Conservation (phyloP, 1,140 invertebrate genomes). For the Penaeus indicus region DNA sequence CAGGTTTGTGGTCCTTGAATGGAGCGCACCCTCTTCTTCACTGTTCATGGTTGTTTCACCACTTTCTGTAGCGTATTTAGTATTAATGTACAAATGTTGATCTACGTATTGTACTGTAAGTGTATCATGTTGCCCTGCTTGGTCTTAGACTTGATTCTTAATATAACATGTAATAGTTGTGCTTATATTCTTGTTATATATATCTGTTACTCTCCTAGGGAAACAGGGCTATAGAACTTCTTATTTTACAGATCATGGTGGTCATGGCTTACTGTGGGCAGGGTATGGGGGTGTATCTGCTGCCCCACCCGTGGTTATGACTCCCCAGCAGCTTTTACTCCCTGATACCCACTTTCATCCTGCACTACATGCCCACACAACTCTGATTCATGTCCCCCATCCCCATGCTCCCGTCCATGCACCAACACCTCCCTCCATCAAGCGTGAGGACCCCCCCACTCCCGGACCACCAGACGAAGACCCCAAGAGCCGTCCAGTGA, state of each 20-base stretch:
- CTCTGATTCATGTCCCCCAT: conserved; percentile 20
- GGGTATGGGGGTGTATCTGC: conserved; percentile 47
- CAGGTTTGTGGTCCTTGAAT: conserved; percentile 39
- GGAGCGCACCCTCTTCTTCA: conserved; percentile 14
- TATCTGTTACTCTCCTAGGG: no score
- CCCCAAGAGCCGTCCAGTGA: conserved; percentile 41
- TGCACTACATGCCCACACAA: conserved; percentile 29
- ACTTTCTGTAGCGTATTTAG: conserved; percentile 9
- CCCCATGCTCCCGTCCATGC: conserved; percentile 46
- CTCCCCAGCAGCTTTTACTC: conserved; percentile 43
- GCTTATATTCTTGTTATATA: not conserved
- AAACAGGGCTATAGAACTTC: no score
- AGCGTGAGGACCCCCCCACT: conserved; percentile 48
- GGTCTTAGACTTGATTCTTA: not conserved
- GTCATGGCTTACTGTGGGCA: conserved; percentile 47
- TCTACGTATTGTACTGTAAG: not conserved
- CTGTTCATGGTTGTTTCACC: not conserved
- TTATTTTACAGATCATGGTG: conserved; percentile 40
- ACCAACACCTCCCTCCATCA: conserved; percentile 43
- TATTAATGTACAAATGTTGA: conserved; percentile 8
- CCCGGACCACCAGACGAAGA: conserved; percentile 46
- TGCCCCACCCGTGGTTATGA: conserved; percentile 51
- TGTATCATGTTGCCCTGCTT: no score
- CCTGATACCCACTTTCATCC: conserved; percentile 50
- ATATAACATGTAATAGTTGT: not conserved